These are phyloP conservation scores for Caloenas nicobarica DNA, from an alignment of 2,113 vertebrate species.

Conservation along the genomic window DNA sequence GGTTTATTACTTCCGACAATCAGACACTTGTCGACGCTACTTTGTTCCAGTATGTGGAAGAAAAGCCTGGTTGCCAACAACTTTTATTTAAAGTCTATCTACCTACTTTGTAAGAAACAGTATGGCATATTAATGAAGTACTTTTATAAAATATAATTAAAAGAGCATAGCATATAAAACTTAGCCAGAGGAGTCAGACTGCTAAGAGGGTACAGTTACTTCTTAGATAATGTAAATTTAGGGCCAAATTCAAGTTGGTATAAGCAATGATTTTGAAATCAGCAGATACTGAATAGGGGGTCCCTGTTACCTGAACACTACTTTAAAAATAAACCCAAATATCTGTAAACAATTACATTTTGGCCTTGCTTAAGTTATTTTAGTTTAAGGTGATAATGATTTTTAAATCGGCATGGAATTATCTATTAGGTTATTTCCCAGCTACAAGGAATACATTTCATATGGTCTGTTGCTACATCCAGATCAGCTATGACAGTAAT, in stretches of 20 bases:
- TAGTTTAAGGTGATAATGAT: background rate
- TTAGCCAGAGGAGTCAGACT: background rate
- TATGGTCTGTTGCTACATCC: background rate
- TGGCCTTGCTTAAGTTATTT: background rate
- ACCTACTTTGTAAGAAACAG: background rate
- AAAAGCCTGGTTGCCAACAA: background rate
- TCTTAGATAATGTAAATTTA: background rate
- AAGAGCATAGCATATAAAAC: background rate
- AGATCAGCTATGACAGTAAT: background rate
- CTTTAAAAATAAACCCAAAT: background rate
- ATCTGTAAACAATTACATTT: background rate
- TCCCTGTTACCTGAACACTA: background rate
- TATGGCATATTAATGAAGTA: background rate
- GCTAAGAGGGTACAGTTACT: background rate
- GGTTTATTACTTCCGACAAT: background rate
- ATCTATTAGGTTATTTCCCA: background rate
- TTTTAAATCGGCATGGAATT: background rate
- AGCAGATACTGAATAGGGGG: background rate
- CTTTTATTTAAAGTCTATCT: background rate
- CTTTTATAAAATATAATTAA: background rate
- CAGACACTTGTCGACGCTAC: background rate
- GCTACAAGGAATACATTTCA: background rate
- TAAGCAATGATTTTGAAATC: background rate
- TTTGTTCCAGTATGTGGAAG: background rate
- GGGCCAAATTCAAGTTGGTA: background rate